Base-by-base conservation (phyloP, 2,888 invertebrate genomes). In the Synergus laeviventris region DNA sequence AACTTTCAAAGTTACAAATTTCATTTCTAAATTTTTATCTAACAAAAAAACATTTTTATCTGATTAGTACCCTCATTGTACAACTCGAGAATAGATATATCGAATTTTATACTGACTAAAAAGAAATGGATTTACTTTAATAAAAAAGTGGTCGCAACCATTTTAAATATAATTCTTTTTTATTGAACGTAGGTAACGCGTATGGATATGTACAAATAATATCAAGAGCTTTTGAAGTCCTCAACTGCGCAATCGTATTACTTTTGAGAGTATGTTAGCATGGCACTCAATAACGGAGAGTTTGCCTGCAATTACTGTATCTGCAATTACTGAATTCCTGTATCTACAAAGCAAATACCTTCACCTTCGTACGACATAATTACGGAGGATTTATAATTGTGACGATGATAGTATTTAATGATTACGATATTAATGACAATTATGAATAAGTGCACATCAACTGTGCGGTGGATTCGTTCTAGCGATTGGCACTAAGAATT, bases 401-500 rank as follows among this genome's bases (percentile, higher is more conserved):
- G 64, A 74, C 75, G 18, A 54, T 70, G 49, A 49, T 54, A n/a
- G 11, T 31, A 24, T 70, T 9, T 45, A 70, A 49, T 45, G 45
- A 31, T 31, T 11, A 78, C 75, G 74, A 79, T 77, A 76, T 73
- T 78, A 77, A 81, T 66, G 77, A 74, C 74, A 76, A 80, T 74
- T 74, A 78, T 21, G 54, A 45, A 66, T 77, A 77, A 59, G 76
- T 78, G 73, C 59, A 9, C 36, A 70, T 49, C n/a, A 45, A 70
- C 12, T 45, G 49, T 70, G 18, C 11, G n/a, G 45, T 16, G 11
- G 49, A 70, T 74, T 59, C 18, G 39, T 79, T 79, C 80, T 82
- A 82, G 79, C 73, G 79, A 85, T 88, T 87, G 87, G 85, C 87
- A 88, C 85, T 87, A 86, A 84, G 86, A 88, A 86, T 87, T 89